phyloP scores from a whole-genome alignment of 2,113 vertebrate species.

The Takifugu bimaculatus region DNA sequence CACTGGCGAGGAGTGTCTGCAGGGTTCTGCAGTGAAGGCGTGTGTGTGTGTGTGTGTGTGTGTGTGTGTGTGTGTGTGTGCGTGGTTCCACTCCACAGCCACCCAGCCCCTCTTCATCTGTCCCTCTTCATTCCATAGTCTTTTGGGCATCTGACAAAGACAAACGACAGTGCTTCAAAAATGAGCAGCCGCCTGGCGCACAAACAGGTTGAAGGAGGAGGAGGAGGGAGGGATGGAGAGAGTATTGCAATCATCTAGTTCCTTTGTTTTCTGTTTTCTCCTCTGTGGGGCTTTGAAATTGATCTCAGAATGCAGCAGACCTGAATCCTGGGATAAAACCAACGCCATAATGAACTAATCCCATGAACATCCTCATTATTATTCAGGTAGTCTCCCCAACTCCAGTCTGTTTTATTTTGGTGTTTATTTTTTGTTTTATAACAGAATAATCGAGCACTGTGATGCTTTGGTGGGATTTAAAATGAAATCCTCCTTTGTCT shows the following conservation, averaged over 20 bases:
- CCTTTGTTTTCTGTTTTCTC: slow-evolving; percentile 71
- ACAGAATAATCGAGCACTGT: neutral
- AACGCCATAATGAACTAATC: too few species aligned
- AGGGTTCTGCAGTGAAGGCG: slow-evolving; percentile 43
- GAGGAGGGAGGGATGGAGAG: slow-evolving; percentile 22
- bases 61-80: slow-evolving; percentile 2
- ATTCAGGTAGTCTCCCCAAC: too few species aligned
- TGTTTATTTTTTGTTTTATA: slow-evolving; percentile 14
- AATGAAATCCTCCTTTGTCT: neutral
- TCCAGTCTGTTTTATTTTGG: neutral
- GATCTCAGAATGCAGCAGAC: slow-evolving; percentile 33
- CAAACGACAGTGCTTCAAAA: slow-evolving; percentile 79
- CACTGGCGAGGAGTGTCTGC: slow-evolving; percentile 35
- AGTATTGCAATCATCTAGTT: slow-evolving; percentile 43
- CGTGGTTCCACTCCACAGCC: slow-evolving; percentile 41
- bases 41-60: slow-evolving; percentile 15
- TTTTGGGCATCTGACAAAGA: slow-evolving; percentile 78
- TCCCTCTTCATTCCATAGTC: slow-evolving; percentile 78
- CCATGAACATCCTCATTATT: too few species aligned
- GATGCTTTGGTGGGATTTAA: neutral
- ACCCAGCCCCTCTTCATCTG: slow-evolving; percentile 65
- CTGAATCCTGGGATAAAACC: slow-evolving; percentile 19
- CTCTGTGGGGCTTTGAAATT: slow-evolving; percentile 60
- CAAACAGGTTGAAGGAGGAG: slow-evolving; percentile 71
- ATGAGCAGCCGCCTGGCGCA: slow-evolving; percentile 61